Evolutionary conservation across 2,797 vertebrate genomes (phyloP), one percentile per base, ranked within the genome.

Genomic region (Amniataba percoides): DNA sequence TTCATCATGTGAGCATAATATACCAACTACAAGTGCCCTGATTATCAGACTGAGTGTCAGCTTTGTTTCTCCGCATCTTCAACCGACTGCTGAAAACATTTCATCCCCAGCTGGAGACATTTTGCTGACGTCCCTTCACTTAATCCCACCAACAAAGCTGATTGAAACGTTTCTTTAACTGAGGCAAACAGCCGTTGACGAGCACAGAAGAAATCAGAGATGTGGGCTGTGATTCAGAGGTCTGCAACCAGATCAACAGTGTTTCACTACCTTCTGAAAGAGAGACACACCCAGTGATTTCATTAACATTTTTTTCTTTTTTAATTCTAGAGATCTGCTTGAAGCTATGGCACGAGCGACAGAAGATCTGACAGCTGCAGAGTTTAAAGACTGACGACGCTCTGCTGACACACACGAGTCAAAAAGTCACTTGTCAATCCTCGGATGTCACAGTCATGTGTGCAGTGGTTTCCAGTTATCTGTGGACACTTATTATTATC

Each of bases 261-360:
- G 71, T 53, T 56, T 57, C 48, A 23, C 53, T 31, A 66, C 18
- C 34, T 27, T 71, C 66, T 52, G 19, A 78, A 39, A 52, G 31
- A 67, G 68, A 58, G 58, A 76, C 14, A 40, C 45, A 46, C 27
- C 36, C 42, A 11, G 4, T 3, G 14, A 49, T 18, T 27, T 46
- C 0, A n/a, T 39, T 8, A 31, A 3, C 19, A 45, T 2, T 49
- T 18, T 27, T 19, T 2, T 52, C 21, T 34, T 46, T 63, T 52
- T 51, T 12, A 75, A 74, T 53, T 57, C 34, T 53, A 46, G 13
- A 79, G 52, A 74, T 80, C 46, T 23, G 57, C 59, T 77, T 72
- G 46, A 78, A 78, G 69, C 66, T 78, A 81, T 86, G 88, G 87
- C 90, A 88, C 76, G 0, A 80, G 64, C 25, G 27, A 57, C 72